Evolutionary conservation across 2,888 invertebrate genomes (phyloP), one percentile per base, ranked within the genome.

Genomic region (Rugalucina vietnamica): DNA sequence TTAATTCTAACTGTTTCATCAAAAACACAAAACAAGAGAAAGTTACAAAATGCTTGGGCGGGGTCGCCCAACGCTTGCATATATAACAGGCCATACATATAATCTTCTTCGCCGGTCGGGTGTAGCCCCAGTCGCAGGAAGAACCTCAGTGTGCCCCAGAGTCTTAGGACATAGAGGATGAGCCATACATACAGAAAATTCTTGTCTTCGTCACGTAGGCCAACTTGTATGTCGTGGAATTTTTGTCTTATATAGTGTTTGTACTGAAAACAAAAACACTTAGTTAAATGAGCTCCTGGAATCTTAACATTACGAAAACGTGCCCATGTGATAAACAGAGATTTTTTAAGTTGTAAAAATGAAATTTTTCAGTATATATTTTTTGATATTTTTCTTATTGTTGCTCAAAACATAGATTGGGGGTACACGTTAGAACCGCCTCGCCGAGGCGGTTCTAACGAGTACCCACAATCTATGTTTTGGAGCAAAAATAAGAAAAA

Each of bases 111-210:
- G 5, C 5, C 21, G 29, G 32, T n/a, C 4, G 32, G 69, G 5
- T 69, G 10, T 3, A 34, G 4, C 3, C 10, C 32, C 4, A 36
- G n/a, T 5, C 32, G 5, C 14, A 69, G 29, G 29, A 69, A 12
- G 21, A 69, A 69, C 24, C 69, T 8, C 8, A 69, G 69, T 21
- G 69, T 69, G 5, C 69, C 69, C 69, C 69, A 69, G 4, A 69
- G 29, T 36, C 69, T 24, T 32, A 69, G 21, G 69, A 69, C 36
- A 27, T 69, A 69, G n/a, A 69, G 24, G 24, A 69, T 27, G 27
- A 69, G 29, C 69, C 69, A 69, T 18, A 69, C 69, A 21, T 69
- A 69, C 69, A 69, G 24, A 21, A 69, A 69, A 24, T 69, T 69
- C 34, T 69, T 32, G 29, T 69, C 69, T 27, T 69, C 69, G 24